phyloP scores from a whole-genome alignment of 2,888 invertebrate genomes.

The Spodoptera littoralis region DNA sequence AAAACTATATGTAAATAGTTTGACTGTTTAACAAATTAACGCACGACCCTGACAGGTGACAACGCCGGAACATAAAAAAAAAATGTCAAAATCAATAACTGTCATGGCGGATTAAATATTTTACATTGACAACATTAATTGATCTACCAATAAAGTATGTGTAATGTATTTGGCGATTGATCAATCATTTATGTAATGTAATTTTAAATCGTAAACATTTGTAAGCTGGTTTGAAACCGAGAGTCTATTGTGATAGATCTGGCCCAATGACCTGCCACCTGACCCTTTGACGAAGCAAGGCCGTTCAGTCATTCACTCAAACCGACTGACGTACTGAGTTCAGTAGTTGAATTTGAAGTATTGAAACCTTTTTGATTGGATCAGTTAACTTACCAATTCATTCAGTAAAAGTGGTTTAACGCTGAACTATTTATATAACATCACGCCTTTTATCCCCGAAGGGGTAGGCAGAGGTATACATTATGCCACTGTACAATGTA shows the following conservation, averaged over 20 bases:
- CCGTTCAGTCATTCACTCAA: slow-evolving; percentile 66
- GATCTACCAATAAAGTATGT: slow-evolving; percentile 2
- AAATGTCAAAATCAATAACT: slow-evolving; percentile 39
- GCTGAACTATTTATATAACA: too few species aligned
- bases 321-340: slow-evolving; percentile 22
- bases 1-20: too few species aligned
- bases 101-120: slow-evolving; percentile 29
- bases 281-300: slow-evolving; percentile 78
- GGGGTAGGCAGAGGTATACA: too few species aligned
- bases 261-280: slow-evolving; percentile 79
- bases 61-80: slow-evolving; percentile 25
- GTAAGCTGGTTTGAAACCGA: slow-evolving; percentile 69
- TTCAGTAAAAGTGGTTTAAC: too few species aligned
- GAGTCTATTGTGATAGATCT: slow-evolving; percentile 70
- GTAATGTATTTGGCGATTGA: slow-evolving; percentile 6
- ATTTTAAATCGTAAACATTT: slow-evolving; percentile 18
- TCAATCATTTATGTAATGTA: slow-evolving; percentile 14
- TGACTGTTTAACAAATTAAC: too few species aligned
- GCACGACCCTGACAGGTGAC: slow-evolving; percentile 28
- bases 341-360: slow-evolving; percentile 9
- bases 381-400: not conserved
- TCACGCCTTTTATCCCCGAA: too few species aligned
- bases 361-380: slow-evolving; percentile 4
- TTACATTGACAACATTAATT: slow-evolving; percentile 12
- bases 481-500: too few species aligned